Conservation (phyloP, 2,797 vertebrate species). For the Spinus pinus region DNA sequence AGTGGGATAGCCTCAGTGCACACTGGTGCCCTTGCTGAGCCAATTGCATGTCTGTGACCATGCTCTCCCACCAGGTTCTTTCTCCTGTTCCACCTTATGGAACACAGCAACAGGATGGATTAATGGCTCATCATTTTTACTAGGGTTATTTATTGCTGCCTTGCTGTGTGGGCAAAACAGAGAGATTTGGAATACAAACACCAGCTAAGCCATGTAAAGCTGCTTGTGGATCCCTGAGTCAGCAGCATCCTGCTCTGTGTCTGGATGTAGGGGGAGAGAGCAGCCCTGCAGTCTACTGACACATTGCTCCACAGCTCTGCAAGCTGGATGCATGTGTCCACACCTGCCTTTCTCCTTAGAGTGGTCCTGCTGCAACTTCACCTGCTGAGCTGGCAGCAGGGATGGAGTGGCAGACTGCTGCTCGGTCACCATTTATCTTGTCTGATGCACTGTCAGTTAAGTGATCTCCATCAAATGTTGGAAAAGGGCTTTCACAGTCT, state of each 20-base stretch:
- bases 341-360: neutral
- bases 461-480: neutral
- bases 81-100: neutral
- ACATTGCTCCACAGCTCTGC: neutral
- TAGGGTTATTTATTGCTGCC: neutral
- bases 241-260: neutral
- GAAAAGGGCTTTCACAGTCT: neutral
- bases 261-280: neutral
- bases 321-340: neutral
- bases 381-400: neutral
- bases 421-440: neutral
- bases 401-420: neutral
- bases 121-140: neutral
- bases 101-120: neutral
- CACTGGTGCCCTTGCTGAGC: neutral
- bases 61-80: neutral
- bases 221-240: neutral
- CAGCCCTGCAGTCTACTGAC: neutral
- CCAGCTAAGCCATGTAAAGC: neutral
- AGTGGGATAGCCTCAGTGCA: too few relatives aligned
- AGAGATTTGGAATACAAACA: slow-evolving; percentile 5
- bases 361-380: neutral
- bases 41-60: neutral
- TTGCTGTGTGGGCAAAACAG: slow-evolving; percentile 5
- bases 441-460: neutral